Percentiles rank a stretch among this genome's conserved stretches.
phyloP scores from a whole-genome alignment of 2,113 vertebrate genomes.

The human (Homo sapiens) region GRCh38 chr7:28347001-28347500 shows the following conservation, averaged over 20 bases:
- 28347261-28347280: not conserved
- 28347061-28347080: not conserved
- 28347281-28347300: not conserved
- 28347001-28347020: not conserved
- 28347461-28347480: conserved; percentile 47
- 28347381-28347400: not conserved
- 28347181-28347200: conserved; percentile 45
- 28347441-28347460: not conserved
- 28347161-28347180: conserved; percentile 35
- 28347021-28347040: not conserved
- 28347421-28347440: conserved; percentile 50
- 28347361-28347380: conserved; percentile 33
- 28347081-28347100: not conserved
- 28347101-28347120: not conserved
- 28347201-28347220: conserved; percentile 11
- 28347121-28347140: conserved; percentile 18
- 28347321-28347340: not conserved
- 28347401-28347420: conserved; percentile 31
- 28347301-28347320: not conserved
- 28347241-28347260: not conserved
- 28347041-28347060: not conserved
- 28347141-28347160: conserved; percentile 2
- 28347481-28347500: conserved; percentile 15
- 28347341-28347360: not conserved
- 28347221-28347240: not conserved